Conservation (phyloP, 1,140 invertebrate genomes). For the Pararge aegeria region DNA sequence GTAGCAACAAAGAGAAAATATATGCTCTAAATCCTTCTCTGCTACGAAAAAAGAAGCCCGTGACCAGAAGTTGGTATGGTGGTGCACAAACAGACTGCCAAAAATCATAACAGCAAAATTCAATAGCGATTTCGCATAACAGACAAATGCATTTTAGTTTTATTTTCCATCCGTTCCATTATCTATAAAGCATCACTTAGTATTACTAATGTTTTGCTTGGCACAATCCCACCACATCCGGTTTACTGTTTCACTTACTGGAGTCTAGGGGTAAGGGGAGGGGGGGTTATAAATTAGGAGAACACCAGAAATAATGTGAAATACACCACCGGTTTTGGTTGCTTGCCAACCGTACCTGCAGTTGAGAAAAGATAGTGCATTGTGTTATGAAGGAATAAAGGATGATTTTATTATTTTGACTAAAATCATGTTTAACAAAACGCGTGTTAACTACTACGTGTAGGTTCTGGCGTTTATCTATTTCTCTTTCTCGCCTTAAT, state of each 20-base stretch:
- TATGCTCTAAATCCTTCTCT: too few relatives aligned
- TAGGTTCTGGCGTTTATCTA: too few relatives aligned
- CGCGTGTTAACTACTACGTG: too few relatives aligned
- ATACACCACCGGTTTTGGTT: conserved; percentile 23
- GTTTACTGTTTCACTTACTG: conserved; percentile 19
- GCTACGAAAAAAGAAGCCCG: too few relatives aligned
- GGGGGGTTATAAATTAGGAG: conserved; percentile 25
- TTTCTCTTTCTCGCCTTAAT: too few relatives aligned
- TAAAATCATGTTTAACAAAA: too few relatives aligned
- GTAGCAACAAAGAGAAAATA: too few relatives aligned
- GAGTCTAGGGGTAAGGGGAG: conserved; percentile 1
- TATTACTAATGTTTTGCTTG: conserved; percentile 16
- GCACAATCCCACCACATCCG: conserved; percentile 9
- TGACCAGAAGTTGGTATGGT: too few relatives aligned
- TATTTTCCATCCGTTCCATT: conserved; percentile 13
- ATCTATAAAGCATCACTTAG: conserved; percentile 17
- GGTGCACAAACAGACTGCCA: too few relatives aligned
- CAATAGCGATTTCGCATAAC: background rate
- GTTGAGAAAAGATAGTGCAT: background rate
- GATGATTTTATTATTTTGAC: background rate
- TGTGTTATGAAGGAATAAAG: background rate
- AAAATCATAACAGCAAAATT: background rate
- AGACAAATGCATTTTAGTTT: background rate
- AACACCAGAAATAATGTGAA: conserved; percentile 23
- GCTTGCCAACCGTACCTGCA: conserved; percentile 20